Percentiles rank a stretch among this genome's conserved stretches.
Evolutionary conservation across 2,113 vertebrate genomes (phyloP).

Genomic region (Pelecanoides urinatrix): DNA sequence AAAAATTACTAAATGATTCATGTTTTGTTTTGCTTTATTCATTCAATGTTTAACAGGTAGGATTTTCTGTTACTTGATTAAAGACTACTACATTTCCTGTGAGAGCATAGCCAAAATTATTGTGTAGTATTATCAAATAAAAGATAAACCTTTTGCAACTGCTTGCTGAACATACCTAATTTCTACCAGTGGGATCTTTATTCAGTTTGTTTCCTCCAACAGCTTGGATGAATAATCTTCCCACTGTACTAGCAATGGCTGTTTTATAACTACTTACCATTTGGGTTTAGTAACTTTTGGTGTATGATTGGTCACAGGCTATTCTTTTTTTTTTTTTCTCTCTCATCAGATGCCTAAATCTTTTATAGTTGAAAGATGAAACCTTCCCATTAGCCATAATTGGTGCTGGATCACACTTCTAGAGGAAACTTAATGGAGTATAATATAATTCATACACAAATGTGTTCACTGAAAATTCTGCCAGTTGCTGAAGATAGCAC

Average conservation of each 20-base stretch:
- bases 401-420: neutral
- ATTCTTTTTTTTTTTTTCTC: neutral
- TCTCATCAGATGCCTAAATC: neutral
- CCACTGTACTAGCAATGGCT: neutral
- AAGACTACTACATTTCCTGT: neutral
- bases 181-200: neutral
- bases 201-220: neutral
- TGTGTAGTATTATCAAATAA: neutral
- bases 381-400: neutral
- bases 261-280: neutral
- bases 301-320: neutral
- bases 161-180: neutral
- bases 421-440: neutral
- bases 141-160: neutral
- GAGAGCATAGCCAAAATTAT: neutral
- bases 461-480: neutral
- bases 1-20: conserved; percentile 44
- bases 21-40: conserved; percentile 22
- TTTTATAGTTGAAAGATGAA: neutral
- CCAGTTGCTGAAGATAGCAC: neutral
- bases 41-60: conserved; percentile 12
- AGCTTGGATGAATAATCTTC: neutral
- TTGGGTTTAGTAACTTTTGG: neutral
- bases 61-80: conserved; percentile 25
- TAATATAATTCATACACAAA: neutral